Evolutionary conservation across 2,113 vertebrate species (phyloP), one percentile per base, ranked within the genome.

Genomic region (Archilochus colubris): DNA sequence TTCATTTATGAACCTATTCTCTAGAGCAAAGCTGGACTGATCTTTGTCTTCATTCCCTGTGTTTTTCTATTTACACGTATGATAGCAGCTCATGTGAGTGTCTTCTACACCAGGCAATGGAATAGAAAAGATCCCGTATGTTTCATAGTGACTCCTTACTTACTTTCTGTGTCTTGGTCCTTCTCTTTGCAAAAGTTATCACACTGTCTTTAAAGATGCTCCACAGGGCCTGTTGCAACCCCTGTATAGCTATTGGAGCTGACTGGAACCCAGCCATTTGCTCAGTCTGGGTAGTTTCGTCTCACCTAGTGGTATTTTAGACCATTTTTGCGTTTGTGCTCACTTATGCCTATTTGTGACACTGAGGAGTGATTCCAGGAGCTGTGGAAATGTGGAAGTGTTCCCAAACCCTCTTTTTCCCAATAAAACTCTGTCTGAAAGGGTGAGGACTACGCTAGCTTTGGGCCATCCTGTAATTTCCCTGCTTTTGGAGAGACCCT

Each of bases 1-100:
- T 62, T 91, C 7, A 66, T 92, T 79, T 83, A 77, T 77, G 57
- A 95, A 51, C 63, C 59, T 91, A 40, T 69, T 87, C 25, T 88
- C 94, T 59, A 75, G 30, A 33, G 31, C 64, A 55, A 82, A 50
- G 51, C 7, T 1, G 48, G 53, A 81, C 20, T 58, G 87, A 59
- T 73, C 54, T 73, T 80, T 40, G 66, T 38, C 66, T 87, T 74
- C 21, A 27, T 57, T 27, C 3, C 7, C 22, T 38, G 9, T 80
- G 14, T 88, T 92, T 89, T 83, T 33, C 59, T 74, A 67, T 74
- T n/a, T n/a, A 23, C 36, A 43, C 4, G 3, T 72, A 16, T 18
- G 44, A 55, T 23, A 67, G 14, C 16, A 59, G 9, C 24, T 89
- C 55, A 66, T 19, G n/a, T 54, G 19, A 80, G 9, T n/a, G 23